phyloP scores from a whole-genome alignment of 1,140 invertebrate genomes.

The Magallana gigas region DNA sequence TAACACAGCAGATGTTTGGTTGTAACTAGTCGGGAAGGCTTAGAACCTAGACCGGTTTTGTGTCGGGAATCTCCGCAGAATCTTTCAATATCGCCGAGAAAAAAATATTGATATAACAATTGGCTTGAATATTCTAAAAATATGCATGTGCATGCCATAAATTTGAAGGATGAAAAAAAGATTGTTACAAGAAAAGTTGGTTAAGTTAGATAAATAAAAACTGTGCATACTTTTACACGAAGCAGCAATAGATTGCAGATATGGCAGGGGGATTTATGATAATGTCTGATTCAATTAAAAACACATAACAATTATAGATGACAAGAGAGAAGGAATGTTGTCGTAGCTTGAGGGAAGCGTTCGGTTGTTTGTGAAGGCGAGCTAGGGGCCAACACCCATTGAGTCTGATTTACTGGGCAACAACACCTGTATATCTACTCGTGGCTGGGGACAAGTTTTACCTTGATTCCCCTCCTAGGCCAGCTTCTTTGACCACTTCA shows the following conservation, averaged over 20 bases:
- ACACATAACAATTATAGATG: conserved; percentile 14
- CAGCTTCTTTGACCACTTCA: no score
- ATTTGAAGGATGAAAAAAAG: no score
- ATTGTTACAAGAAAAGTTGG: neutral
- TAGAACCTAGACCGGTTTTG: neutral
- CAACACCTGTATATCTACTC: neutral
- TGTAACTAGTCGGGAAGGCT: neutral
- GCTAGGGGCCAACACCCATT: neutral
- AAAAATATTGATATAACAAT: no score
- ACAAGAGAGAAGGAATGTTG: neutral
- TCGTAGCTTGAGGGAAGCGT: neutral
- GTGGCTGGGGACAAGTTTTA: no score
- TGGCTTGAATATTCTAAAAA: no score
- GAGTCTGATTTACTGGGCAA: neutral
- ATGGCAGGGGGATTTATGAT: conserved; percentile 21
- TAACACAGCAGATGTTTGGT: neutral
- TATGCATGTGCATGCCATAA: no score
- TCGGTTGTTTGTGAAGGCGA: neutral
- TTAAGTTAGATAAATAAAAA: neutral
- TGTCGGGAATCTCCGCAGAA: neutral
- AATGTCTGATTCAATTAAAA: conserved; percentile 30
- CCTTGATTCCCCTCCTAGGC: no score
- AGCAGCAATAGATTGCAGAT: neutral
- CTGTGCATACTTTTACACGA: neutral
- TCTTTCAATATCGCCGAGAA: neutral